Evolutionary conservation across 2,888 invertebrate species (phyloP), one percentile per base, ranked within the genome.

Genomic region (Polydrusus pterygomalis): DNA sequence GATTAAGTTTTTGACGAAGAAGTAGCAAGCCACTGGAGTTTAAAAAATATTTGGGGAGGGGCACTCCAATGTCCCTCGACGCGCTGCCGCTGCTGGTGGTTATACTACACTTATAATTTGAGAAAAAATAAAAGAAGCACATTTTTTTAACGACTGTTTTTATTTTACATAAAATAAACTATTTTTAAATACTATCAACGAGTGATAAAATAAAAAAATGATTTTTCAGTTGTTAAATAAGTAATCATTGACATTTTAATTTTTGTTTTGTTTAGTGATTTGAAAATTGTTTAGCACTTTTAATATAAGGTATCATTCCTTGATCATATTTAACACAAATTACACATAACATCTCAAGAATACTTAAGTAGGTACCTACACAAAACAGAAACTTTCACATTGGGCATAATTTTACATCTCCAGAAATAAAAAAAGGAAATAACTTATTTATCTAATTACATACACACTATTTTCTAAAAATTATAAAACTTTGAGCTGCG

Each of bases 371-470:
- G 65, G 49, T 65, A 49, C 43, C 17, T 63, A 43, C 11, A 65
- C 38, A 18, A 38, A 30, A 60, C 38, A 15, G 6, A n/a, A 10
- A 11, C 5, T 38, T 10, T 17, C 58, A 60, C 38, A 18, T 38
- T 15, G 38, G 38, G 17, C 15, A 60, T 60, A 34, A 58, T 15
- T 15, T 49, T 65, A 47, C 45, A 65, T 65, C 34, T 38, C 49
- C 38, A 49, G 25, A 47, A 71, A 71, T 71, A 71, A 51, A 71
- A 71, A 71, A 71, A 63, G 70, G 63, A 71, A 63, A n/a, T n/a
- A n/a, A 38, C 40, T 60, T 47, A 49, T 30, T 70, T 17, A 20
- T 51, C 43, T 47, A 49, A 49, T 60, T 20, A 51, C n/a, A 54
- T 45, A 30, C 18, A 47, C 45, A 51, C 51, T 63, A 71, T 63